phyloP scores from a whole-genome alignment of 2,888 invertebrate genomes.

The Protophormia terraenovae region DNA sequence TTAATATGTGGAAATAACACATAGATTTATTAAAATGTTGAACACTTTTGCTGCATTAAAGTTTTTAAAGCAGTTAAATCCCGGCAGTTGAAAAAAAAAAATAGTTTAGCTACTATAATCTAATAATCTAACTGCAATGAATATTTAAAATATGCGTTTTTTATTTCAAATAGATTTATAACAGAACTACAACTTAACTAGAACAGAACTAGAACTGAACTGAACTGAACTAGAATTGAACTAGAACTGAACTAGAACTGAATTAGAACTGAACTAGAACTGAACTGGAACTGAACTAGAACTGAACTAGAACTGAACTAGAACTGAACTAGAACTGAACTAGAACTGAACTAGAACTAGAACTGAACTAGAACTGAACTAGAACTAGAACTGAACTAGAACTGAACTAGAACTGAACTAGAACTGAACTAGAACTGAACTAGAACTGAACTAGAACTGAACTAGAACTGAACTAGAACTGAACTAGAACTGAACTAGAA shows the following conservation, averaged over 20 bases:
- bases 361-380: neutral
- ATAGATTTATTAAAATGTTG: constrained; percentile 26
- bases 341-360: neutral
- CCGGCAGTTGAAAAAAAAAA: neutral
- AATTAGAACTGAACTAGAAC: no score
- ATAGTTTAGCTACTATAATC: no score
- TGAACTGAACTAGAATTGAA: no score
- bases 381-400: neutral
- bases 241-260: no score
- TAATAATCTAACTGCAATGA: no score
- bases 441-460: neutral
- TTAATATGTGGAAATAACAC: constrained; percentile 20
- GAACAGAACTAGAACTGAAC: no score
- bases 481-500: neutral
- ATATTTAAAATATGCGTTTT: no score
- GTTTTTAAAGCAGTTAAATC: neutral
- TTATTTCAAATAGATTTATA: no score
- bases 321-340: neutral
- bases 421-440: neutral
- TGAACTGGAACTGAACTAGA: neutral
- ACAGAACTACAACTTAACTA: no score
- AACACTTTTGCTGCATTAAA: neutral
- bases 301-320: neutral
- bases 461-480: neutral
- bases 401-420: neutral